A percentile compares a stretch with the other conserved stretches of the same genome.
Conservation (phyloP, 2,113 vertebrate species). For the Rousettus leschenaultii region DNA sequence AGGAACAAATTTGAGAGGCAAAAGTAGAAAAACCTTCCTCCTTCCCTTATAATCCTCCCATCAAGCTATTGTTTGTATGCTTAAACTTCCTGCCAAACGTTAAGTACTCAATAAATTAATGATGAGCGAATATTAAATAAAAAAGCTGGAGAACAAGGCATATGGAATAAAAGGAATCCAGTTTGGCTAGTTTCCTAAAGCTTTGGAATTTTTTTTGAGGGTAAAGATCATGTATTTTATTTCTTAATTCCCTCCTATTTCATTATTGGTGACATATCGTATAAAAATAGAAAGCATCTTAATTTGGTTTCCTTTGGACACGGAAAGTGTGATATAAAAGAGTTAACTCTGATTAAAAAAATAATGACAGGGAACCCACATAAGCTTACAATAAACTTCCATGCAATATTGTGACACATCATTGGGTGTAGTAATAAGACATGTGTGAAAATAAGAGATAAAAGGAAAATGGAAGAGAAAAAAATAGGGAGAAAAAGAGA, state of each 20-base stretch:
- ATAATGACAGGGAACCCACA: background rate
- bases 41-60: background rate
- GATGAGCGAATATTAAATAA: background rate
- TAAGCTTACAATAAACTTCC: background rate
- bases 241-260: background rate
- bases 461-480: background rate
- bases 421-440: background rate
- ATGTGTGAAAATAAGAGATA: background rate
- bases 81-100: background rate
- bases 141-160: background rate
- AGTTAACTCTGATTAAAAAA: constrained; percentile 28
- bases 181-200: background rate
- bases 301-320: background rate
- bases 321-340: background rate
- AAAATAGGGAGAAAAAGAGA: background rate
- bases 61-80: background rate
- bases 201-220: background rate
- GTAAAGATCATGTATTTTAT: background rate
- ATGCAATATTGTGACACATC: background rate
- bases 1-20: background rate
- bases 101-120: constrained; percentile 26
- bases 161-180: background rate
- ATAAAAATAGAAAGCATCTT: background rate
- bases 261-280: background rate
- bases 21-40: background rate